Percentiles rank a stretch among this genome's conserved stretches.
Evolutionary conservation across 1,140 invertebrate genomes (phyloP).

Genomic region (Anastrepha ludens): DNA sequence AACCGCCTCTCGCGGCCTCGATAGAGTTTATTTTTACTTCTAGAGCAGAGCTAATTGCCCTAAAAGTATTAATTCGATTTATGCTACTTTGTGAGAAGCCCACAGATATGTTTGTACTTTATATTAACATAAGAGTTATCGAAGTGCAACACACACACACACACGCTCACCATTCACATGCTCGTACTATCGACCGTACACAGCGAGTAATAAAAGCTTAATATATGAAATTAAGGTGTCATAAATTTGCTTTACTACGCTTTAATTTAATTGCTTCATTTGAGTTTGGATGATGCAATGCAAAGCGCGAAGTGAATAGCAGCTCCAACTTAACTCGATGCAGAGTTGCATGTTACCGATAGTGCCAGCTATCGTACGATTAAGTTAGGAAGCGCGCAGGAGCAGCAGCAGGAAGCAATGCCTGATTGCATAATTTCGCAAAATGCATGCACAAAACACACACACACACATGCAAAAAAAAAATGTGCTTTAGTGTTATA

Average conservation of each 20-base stretch:
- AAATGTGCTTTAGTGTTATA: background rate
- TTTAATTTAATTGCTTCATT: conserved; percentile 71
- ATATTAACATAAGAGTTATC: conserved; percentile 34
- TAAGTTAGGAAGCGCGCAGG: conserved; percentile 14
- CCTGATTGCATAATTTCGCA: conserved; percentile 36
- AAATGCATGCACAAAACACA: conserved; percentile 8
- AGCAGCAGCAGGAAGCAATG: conserved; percentile 12
- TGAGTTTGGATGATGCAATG: background rate
- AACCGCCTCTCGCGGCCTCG: too few relatives aligned
- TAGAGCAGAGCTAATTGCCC: too few relatives aligned
- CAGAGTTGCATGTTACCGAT: background rate
- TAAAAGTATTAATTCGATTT: too few relatives aligned
- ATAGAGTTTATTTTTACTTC: too few relatives aligned
- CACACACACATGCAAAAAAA: background rate
- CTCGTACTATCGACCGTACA: background rate
- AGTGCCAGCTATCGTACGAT: background rate
- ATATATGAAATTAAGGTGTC: conserved; percentile 73
- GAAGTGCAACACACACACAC: background rate
- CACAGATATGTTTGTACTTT: background rate
- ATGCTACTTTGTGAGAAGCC: too few relatives aligned
- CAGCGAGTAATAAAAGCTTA: conserved; percentile 66
- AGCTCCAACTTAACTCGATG: background rate
- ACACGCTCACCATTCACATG: background rate
- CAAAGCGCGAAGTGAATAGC: background rate
- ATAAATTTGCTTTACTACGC: conserved; percentile 71